phyloP scores from a whole-genome alignment of 2,113 vertebrate genomes.

The Sprattus sprattus region DNA sequence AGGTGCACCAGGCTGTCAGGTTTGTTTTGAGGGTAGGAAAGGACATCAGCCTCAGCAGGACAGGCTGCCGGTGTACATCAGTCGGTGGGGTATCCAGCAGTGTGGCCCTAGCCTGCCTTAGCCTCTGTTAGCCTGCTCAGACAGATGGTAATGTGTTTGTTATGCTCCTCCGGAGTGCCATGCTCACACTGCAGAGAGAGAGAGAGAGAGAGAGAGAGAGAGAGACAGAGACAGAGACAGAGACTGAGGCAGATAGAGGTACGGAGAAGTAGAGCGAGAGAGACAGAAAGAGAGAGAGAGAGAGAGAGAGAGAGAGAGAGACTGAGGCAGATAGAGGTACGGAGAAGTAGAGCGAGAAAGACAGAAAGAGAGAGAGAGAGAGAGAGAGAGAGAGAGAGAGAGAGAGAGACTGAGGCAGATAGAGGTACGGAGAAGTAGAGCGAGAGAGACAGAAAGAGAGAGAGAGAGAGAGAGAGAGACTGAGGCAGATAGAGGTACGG shows the following conservation, averaged over 20 bases:
- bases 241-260: neutral
- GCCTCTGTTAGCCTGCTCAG: neutral
- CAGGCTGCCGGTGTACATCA: neutral
- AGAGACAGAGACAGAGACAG: neutral
- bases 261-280: neutral
- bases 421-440: too few species aligned
- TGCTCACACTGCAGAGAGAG: neutral
- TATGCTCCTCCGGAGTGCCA: neutral
- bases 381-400: neutral
- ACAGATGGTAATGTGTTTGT: constrained; percentile 23
- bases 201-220: neutral
- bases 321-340: neutral
- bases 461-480: neutral
- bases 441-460: too few species aligned
- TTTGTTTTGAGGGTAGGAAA: neutral
- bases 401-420: too few species aligned
- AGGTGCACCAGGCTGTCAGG: neutral
- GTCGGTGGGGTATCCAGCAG: neutral
- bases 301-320: neutral
- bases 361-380: neutral
- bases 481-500: too few species aligned
- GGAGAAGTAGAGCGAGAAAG: neutral
- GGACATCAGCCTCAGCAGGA: neutral
- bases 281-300: neutral
- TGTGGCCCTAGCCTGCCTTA: neutral